A percentile compares a stretch with the other conserved stretches of the same genome.
These are phyloP conservation scores for Craterocephalus amniculus DNA, from an alignment of 2,797 vertebrate genomes.

Conservation along the genomic window DNA sequence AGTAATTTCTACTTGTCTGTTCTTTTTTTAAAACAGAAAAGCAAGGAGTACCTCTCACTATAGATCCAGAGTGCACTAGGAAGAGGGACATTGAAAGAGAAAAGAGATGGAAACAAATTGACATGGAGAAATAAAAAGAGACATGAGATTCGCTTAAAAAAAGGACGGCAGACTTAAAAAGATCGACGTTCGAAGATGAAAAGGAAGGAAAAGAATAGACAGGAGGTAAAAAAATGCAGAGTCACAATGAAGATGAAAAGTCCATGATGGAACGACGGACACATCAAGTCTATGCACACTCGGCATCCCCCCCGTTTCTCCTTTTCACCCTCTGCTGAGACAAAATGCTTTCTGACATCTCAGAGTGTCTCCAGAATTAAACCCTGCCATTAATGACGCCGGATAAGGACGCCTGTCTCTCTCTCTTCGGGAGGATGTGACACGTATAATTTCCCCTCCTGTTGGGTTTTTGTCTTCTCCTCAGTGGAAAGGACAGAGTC, in stretches of 20 bases:
- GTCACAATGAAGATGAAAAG: slow-evolving; percentile 7
- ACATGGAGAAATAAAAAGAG: not conserved
- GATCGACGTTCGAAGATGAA: not conserved
- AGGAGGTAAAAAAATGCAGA: slow-evolving; percentile 1
- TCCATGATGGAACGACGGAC: slow-evolving; percentile 2
- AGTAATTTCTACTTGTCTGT: not conserved
- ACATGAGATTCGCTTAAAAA: not conserved
- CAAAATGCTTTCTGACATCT: slow-evolving; percentile 48
- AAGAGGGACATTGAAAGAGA: slow-evolving; percentile 8
- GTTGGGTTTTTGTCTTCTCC: slow-evolving; percentile 33
- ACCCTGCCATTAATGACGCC: slow-evolving; percentile 38
- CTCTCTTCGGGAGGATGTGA: slow-evolving; percentile 33
- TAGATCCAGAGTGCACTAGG: not conserved
- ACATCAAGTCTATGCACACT: slow-evolving; percentile 15
- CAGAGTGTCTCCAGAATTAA: slow-evolving; percentile 44
- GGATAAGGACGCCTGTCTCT: slow-evolving; percentile 23
- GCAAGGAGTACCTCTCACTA: not conserved
- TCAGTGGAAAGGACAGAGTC: slow-evolving; percentile 7
- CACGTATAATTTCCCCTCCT: slow-evolving; percentile 41
- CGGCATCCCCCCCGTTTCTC: slow-evolving; percentile 8
- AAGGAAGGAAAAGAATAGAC: not conserved
- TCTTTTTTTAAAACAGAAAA: not conserved
- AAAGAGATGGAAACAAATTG: slow-evolving; percentile 1
- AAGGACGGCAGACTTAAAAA: not conserved
- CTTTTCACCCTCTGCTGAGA: slow-evolving; percentile 31